phyloP scores from a whole-genome alignment of 2,888 invertebrate genomes.

The Eurytoma californica region DNA sequence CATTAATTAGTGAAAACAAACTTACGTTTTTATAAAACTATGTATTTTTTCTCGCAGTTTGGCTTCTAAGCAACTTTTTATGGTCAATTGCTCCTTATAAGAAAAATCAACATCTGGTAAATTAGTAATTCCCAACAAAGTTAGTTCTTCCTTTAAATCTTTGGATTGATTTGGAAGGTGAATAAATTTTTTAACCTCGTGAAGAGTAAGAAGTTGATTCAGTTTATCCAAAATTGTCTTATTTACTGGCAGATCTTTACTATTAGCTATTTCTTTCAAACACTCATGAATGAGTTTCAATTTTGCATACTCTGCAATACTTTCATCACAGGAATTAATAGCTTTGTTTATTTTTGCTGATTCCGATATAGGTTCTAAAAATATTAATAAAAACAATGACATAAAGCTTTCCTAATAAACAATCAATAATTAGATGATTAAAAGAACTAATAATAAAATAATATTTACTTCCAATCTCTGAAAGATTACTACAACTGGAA shows the following conservation, averaged over 20 bases:
- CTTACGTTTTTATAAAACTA: conserved; percentile 64
- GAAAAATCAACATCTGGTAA: conserved; percentile 66
- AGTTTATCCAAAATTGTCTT: conserved; percentile 61
- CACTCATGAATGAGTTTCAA: conserved; percentile 65
- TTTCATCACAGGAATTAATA: conserved; percentile 62
- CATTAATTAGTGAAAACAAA: conserved; percentile 39
- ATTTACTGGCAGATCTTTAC: conserved; percentile 56
- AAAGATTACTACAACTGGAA: conserved; percentile 56
- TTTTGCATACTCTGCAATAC: conserved; percentile 61
- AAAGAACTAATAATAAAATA: too few relatives aligned
- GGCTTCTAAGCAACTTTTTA: conserved; percentile 66
- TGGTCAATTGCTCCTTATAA: conserved; percentile 68
- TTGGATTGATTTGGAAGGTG: conserved; percentile 61
- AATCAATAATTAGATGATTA: too few relatives aligned
- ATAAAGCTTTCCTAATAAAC: too few relatives aligned
- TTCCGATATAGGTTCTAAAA: conserved; percentile 10
- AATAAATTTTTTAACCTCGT: conserved; percentile 65
- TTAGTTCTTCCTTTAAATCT: conserved; percentile 61
- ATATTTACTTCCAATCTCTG: conserved; percentile 42
- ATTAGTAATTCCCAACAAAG: conserved; percentile 66
- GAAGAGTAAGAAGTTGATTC: conserved; percentile 60
- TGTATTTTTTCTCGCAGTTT: conserved; percentile 67
- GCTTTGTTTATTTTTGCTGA: conserved; percentile 57
- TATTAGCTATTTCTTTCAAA: conserved; percentile 58
- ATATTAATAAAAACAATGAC: too few relatives aligned